Evolutionary conservation across 2,888 invertebrate species (phyloP), one percentile per base, ranked within the genome.

Genomic region (Fabriciana adippe): DNA sequence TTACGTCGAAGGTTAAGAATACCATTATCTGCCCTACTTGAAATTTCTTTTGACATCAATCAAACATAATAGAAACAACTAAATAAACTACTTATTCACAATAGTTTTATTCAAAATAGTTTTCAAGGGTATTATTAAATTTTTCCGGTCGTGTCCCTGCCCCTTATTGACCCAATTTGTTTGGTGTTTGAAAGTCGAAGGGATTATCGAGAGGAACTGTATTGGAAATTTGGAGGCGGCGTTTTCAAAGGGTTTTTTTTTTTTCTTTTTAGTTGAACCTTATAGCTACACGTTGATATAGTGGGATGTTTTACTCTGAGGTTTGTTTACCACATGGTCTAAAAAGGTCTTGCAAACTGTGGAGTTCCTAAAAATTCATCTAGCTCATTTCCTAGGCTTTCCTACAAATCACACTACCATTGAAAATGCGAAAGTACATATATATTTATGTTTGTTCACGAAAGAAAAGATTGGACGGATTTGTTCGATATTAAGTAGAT

Each of bases 171-270:
- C 63, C 69, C 51, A 67, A 63, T 63, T 63, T 66, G 59, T 55
- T 55, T 69, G 63, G 55, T 69, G 63, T 66, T 69, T 69, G 55
- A 31, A 35, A 51, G 18, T 64, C 47, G 55, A 68, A 68, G 61
- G 65, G 41, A 55, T 50, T 56, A 64, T 35, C 35, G 15, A 35
- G 21, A 16, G 48, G 21, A 48, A 35, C 41, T 64, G 14, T 50
- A 56, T 35, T 31, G 48, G 21, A 15, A 31, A 35, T 50, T 64
- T 55, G 56, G 51, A 64, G 31, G 26, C 18, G 64, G 64, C 15
- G 15, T 56, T 41, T 2, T 41, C 16, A 26, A 35, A n/a, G n/a
- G n/a, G 11, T 6, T 51, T n/a, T 50, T 15, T n/a, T 50, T 15
- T 18, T 16, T 50, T 50, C 16, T 50, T 51, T 51, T 51, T 51